Evolutionary conservation across 2,888 invertebrate species (phyloP), one percentile per base, ranked within the genome.

Genomic region (Tinea trinotella): DNA sequence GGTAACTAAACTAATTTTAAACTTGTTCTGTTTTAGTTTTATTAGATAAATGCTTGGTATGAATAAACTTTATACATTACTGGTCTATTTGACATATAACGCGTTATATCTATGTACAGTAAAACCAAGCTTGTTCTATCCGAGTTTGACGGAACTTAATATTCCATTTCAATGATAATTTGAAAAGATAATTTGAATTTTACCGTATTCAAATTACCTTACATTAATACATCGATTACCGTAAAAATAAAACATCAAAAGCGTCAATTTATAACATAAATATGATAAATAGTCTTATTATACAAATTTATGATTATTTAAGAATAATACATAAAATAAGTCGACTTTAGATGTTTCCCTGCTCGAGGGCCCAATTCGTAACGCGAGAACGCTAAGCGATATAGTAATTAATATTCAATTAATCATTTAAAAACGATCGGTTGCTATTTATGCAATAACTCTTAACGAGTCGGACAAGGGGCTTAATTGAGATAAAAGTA

Each of bases 381-480:
- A 40, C 40, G 40, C 40, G 2, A 30, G 30, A 70, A 67, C 64
- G 73, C 76, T 84, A 82, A 85, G 70, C 80, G 84, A 74, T 75
- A 65, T 65, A 66, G 83, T 76, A 78, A 85, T 85, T 83, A 85
- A 81, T 74, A 67, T 64, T 74, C 80, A 70, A 84, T 85, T 78
- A 84, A 82, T 84, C 79, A 80, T 34, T 50, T 30, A 22, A 53
- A 53, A 36, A 9, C 53, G 67, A 68, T 65, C 60, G 62, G 58
- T 67, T 34, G 72, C 68, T 75, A 79, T 80, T 81, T 77, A 76
- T 82, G 76, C 74, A 74, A 78, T 74, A 77, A 75, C 71, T 74
- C 68, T 60, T 74, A 81, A 79, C 76, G 77, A 75, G 68, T 64
- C 63, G 57, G 57, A 59, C 60, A 54, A 60, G 59, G 10, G 19